phyloP scores from a whole-genome alignment of 1,140 invertebrate species.

The Caerostris darwini region DNA sequence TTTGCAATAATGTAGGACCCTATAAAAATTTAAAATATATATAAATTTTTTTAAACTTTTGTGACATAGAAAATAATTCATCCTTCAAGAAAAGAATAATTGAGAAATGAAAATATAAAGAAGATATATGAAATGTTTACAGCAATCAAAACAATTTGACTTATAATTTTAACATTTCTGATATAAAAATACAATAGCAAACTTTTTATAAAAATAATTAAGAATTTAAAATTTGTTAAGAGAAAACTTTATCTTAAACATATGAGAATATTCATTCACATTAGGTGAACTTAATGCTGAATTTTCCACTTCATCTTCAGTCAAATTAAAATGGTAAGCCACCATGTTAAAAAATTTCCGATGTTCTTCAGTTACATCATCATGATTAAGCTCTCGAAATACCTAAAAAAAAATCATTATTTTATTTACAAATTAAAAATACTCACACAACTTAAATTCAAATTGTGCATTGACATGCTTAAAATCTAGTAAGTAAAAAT shows the following conservation, averaged over 20 bases:
- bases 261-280: not conserved
- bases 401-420: not conserved
- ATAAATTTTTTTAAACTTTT: not conserved
- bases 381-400: constrained; percentile 42
- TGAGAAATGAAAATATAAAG: not conserved
- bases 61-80: no score
- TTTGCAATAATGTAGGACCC: constrained; percentile 39
- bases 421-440: no score
- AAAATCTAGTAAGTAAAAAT: no score
- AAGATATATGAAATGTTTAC: not conserved
- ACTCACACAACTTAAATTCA: no score
- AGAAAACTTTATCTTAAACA: not conserved
- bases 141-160: not conserved
- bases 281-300: constrained; percentile 35
- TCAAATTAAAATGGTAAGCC: constrained; percentile 55
- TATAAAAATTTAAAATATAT: not conserved
- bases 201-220: no score
- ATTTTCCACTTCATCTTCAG: constrained; percentile 69
- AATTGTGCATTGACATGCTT: no score
- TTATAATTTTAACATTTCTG: not conserved
- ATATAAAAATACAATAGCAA: not conserved
- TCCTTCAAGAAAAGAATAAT: no score
- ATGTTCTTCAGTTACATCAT: constrained; percentile 52
- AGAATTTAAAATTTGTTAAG: not conserved
- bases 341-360: constrained; percentile 60